Evolutionary conservation across 2,113 vertebrate genomes (phyloP).

Genomic region (Laticauda colubrina): DNA sequence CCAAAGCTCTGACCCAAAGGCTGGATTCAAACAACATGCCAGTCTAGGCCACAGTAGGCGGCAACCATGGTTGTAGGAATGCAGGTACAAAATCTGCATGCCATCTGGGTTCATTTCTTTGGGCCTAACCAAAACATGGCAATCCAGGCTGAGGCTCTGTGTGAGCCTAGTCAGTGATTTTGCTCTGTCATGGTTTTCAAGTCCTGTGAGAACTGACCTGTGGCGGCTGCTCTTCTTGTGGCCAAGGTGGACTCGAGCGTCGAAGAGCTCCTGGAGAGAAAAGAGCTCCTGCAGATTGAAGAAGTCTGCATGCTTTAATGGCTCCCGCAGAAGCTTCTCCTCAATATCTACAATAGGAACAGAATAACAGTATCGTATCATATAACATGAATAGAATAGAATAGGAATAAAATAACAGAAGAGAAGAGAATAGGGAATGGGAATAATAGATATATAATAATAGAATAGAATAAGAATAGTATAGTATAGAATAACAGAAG

Average conservation of each 20-base stretch:
- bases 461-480: no score
- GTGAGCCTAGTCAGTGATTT: not conserved
- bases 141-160: not conserved
- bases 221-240: slow-evolving; percentile 92
- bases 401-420: no score
- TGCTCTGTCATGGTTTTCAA: not conserved
- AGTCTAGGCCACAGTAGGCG: not conserved
- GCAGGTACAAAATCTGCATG: not conserved
- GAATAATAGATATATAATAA: no score
- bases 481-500: no score
- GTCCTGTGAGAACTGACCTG: slow-evolving; percentile 66
- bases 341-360: slow-evolving; percentile 20
- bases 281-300: slow-evolving; percentile 88
- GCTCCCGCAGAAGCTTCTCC: slow-evolving; percentile 65
- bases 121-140: not conserved
- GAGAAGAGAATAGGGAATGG: no score
- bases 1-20: not conserved
- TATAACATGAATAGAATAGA: no score
- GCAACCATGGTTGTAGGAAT: not conserved
- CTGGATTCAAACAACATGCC: not conserved
- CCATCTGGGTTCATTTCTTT: not conserved
- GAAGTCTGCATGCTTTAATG: slow-evolving; percentile 82
- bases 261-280: slow-evolving; percentile 82
- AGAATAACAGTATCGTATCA: no score
- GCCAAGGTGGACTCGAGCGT: slow-evolving; percentile 90